Evolutionary conservation across 30 jellyfish, hydroid and myxozoan species (phyloP).

Genomic region (Pseudorhiza aurosa): DNA sequence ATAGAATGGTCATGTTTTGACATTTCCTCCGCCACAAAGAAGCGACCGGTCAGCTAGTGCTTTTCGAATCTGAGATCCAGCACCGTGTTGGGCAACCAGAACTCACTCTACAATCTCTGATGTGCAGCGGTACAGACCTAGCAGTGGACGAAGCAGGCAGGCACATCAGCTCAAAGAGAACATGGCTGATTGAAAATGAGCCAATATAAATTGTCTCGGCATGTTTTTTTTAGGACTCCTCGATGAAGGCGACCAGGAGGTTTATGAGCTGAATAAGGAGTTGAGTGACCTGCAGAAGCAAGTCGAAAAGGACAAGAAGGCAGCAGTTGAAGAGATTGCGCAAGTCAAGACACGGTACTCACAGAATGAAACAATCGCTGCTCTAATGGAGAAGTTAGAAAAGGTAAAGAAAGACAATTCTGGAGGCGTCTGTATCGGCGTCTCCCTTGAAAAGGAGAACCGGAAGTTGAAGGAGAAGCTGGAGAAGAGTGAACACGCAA

Average conservation of each 20-base stretch:
- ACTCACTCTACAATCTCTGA: too few relatives aligned
- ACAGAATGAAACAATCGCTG: neutral
- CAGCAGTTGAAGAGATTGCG: constrained; percentile 13
- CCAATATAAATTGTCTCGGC: too few relatives aligned
- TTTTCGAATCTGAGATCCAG: too few relatives aligned
- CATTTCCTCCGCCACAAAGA: too few relatives aligned
- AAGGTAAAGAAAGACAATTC: neutral
- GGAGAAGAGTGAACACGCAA: constrained; percentile 21
- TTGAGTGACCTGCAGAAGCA: neutral
- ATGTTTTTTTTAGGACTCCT: too few relatives aligned
- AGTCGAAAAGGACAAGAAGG: neutral
- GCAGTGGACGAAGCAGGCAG: too few relatives aligned
- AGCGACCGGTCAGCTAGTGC: too few relatives aligned
- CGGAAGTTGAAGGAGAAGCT: constrained; percentile 4
- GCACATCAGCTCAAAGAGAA: too few relatives aligned
- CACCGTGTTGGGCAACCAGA: too few relatives aligned
- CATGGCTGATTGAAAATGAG: too few relatives aligned
- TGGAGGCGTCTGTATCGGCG: constrained; percentile 7
- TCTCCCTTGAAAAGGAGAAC: constrained; percentile 31
- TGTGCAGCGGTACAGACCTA: too few relatives aligned
- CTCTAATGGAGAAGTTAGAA: constrained; percentile 2
- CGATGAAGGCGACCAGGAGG: constrained; percentile 35
- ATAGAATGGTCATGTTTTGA: too few relatives aligned
- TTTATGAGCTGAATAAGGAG: neutral
- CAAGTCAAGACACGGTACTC: neutral